Percentiles rank a stretch among this genome's conserved stretches.
These are phyloP conservation scores for Odontocerum albicorne DNA, from an alignment of 2,888 invertebrate genomes.

Conservation along the genomic window DNA sequence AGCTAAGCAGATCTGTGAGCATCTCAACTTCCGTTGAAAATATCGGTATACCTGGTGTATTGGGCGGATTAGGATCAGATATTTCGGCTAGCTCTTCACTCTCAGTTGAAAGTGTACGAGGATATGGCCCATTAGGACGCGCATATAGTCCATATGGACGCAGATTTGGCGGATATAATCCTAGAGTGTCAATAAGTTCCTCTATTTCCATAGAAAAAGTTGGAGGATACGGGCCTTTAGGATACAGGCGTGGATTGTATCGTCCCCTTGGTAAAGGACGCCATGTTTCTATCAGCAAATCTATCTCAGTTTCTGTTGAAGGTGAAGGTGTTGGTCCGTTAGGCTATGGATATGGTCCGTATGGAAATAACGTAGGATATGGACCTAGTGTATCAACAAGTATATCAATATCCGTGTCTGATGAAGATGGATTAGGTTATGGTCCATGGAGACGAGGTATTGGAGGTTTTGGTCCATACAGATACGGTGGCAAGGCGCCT, in stretches of 20 bases:
- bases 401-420: slow-evolving; percentile 1
- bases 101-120: slow-evolving; percentile 14
- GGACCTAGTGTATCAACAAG: too few species aligned
- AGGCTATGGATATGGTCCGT: background rate
- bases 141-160: background rate
- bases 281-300: background rate
- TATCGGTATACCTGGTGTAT: background rate
- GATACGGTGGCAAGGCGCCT: background rate
- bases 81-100: slow-evolving; percentile 8
- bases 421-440: background rate
- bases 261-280: too few species aligned
- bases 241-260: slow-evolving; percentile 4
- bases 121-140: slow-evolving; percentile 8
- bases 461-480: slow-evolving; percentile 2
- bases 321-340: too few species aligned
- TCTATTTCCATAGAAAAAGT: slow-evolving; percentile 2
- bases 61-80: background rate
- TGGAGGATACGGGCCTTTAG: slow-evolving; percentile 8
- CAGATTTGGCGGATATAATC: background rate
- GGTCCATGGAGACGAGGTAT: slow-evolving; percentile 12
- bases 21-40: slow-evolving; percentile 6
- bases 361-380: background rate
- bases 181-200: background rate
- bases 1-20: slow-evolving; percentile 17
- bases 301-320: background rate